Percentiles rank a stretch among this genome's conserved stretches.
phyloP scores from a whole-genome alignment of 2,888 invertebrate genomes.

The Lasioglossum villosulum region DNA sequence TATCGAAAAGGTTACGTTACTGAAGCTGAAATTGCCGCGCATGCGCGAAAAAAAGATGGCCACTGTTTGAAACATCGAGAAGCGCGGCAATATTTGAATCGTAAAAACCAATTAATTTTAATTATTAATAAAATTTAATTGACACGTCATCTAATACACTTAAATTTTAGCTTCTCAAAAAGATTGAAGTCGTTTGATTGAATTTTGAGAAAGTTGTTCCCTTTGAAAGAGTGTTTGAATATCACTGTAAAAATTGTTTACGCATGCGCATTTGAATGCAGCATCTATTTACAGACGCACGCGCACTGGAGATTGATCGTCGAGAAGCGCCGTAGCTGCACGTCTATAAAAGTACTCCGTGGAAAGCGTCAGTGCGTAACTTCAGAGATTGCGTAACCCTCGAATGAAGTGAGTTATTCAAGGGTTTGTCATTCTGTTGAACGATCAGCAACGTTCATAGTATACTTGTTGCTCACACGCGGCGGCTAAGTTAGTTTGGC shows the following conservation, averaged over 20 bases:
- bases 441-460: slow-evolving; percentile 56
- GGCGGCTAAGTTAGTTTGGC: slow-evolving; percentile 49
- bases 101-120: too few species aligned
- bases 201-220: not conserved
- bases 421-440: slow-evolving; percentile 28
- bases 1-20: too few species aligned
- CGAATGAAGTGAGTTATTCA: slow-evolving; percentile 3
- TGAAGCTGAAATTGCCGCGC: too few species aligned
- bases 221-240: not conserved
- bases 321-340: not conserved
- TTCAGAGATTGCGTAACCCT: slow-evolving; percentile 9
- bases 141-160: not conserved
- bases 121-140: not conserved
- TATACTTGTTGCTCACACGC: slow-evolving; percentile 68
- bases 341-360: not conserved
- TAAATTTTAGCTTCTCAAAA: not conserved
- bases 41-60: too few species aligned
- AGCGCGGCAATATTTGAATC: not conserved
- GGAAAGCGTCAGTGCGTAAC: not conserved
- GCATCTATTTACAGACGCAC: not conserved
- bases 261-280: not conserved
- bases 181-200: not conserved
- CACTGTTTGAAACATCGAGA: too few species aligned
- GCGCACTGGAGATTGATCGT: not conserved
- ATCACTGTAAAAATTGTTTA: not conserved